Percentiles rank a stretch among this genome's conserved stretches.
phyloP scores from a whole-genome alignment of 2,113 vertebrate species.

The Phocoena phocoena region DNA sequence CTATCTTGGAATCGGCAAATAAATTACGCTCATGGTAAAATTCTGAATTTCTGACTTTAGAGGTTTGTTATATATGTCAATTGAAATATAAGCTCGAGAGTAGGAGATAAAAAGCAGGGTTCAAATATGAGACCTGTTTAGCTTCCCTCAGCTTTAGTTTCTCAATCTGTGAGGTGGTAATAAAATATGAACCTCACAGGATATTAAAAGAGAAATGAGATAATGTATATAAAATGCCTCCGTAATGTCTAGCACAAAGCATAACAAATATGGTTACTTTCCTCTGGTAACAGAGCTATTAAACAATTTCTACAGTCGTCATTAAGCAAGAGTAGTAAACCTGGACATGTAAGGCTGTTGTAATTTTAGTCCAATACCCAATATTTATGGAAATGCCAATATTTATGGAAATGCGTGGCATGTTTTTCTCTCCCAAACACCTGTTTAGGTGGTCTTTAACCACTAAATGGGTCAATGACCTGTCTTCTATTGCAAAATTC shows the following conservation, averaged over 20 bases:
- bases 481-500: not conserved
- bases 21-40: not conserved
- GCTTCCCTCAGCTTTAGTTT: not conserved
- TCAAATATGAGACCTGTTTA: not conserved
- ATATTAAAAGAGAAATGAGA: not conserved
- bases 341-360: rapidly evolving
- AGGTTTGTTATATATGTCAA: not conserved
- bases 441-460: not conserved
- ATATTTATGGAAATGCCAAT: not conserved
- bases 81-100: not conserved
- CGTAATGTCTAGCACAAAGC: not conserved
- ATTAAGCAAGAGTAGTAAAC: not conserved
- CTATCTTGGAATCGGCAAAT: not conserved
- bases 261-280: not conserved
- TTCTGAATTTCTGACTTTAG: not conserved
- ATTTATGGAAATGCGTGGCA: not conserved
- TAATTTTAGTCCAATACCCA: not conserved
- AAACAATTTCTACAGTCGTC: not conserved
- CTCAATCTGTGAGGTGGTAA: not conserved
- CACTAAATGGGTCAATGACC: not conserved
- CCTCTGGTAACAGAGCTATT: not conserved
- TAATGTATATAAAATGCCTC: not conserved
- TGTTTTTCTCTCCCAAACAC: not conserved
- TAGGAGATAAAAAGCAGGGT: not conserved
- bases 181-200: not conserved